Evolutionary conservation across 2,888 invertebrate genomes (phyloP).

Genomic region (Tetrapedia diversipes): DNA sequence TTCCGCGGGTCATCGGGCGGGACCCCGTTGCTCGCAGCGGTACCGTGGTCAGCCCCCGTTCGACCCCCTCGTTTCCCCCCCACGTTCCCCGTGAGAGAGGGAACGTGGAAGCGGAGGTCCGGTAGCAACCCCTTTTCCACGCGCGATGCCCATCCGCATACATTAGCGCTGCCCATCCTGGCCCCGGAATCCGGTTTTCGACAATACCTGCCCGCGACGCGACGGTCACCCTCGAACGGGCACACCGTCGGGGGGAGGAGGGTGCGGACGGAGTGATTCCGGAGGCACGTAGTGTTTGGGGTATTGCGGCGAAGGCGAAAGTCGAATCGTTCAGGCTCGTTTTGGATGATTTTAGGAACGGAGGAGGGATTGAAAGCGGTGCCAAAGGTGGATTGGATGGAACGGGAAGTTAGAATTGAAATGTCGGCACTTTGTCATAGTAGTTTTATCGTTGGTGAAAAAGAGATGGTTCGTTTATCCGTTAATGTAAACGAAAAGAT

Average conservation of each 20-base stretch:
- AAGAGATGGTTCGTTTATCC: too few relatives aligned
- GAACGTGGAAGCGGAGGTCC: constrained; percentile 31
- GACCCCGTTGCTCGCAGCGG: constrained; percentile 60
- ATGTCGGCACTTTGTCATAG: too few relatives aligned
- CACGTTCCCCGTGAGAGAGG: constrained; percentile 54
- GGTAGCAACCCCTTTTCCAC: constrained; percentile 65
- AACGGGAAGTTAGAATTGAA: too few relatives aligned
- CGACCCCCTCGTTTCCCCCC: constrained; percentile 53
- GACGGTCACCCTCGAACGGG: background rate
- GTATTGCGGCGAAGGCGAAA: too few relatives aligned
- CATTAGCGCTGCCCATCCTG: constrained; percentile 67
- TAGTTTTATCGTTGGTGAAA: too few relatives aligned
- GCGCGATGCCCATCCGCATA: constrained; percentile 71
- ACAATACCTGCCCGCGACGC: constrained; percentile 39
- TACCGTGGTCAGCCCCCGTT: constrained; percentile 63
- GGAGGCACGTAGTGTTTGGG: background rate
- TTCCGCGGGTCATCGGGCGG: constrained; percentile 80
- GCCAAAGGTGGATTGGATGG: too few relatives aligned
- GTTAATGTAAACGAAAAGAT: too few relatives aligned
- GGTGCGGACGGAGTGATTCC: background rate
- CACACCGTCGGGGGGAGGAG: background rate
- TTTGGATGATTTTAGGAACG: too few relatives aligned
- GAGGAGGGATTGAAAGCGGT: too few relatives aligned
- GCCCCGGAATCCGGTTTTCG: constrained; percentile 55
- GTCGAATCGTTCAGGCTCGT: too few relatives aligned